Base-by-base conservation (phyloP, 2,888 invertebrate genomes). In the Tortrix viridana region DNA sequence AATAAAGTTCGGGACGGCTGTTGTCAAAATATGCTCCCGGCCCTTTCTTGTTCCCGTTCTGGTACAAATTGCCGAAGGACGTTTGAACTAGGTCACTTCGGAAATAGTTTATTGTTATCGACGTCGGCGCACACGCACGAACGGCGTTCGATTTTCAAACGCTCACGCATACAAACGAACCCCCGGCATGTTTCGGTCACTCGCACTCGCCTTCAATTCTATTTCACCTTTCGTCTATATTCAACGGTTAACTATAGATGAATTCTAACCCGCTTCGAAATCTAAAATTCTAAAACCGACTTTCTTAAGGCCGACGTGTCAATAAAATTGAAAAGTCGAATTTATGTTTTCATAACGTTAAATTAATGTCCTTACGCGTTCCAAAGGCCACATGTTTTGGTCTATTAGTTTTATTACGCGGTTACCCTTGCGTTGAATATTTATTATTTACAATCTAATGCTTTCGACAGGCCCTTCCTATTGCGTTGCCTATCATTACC, bases 81-180 rank as follows among this genome's bases (percentile, higher is more conserved):
- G 91, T 86, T 81, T 81, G 79, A 92, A 89, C 89, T 92, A 85
- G 91, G 91, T 91, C 92, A 92, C 89, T 92, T 92, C 92, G 91
- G 89, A 92, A 92, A 92, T 92, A 92, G 90, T 91, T 91, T 91
- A 92, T 92, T 92, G 92, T 92, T 92, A 92, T 91, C 90, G 90
- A 85, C 86, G 84, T 81, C 82, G 84, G 90, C 88, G 88, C 87
- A 79, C 88, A 89, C 88, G 80, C 89, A 82, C 82, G 79, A 50
- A 41, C 41, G 6, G 67, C 71, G 79, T 82, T 80, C 78, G 77
- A 78, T 83, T 86, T 86, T 84, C 86, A 86, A 88, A 88, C 81
- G 85, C 73, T 80, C 80, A 85, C 88, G 73, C 88, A 87, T 84
- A 86, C 86, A 71, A 74, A 73, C 70, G 67, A 74, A 69, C 76